Evolutionary conservation across 2,797 vertebrate species (phyloP), one percentile per base, ranked within the genome.

Genomic region (Loriculus beryllinus): DNA sequence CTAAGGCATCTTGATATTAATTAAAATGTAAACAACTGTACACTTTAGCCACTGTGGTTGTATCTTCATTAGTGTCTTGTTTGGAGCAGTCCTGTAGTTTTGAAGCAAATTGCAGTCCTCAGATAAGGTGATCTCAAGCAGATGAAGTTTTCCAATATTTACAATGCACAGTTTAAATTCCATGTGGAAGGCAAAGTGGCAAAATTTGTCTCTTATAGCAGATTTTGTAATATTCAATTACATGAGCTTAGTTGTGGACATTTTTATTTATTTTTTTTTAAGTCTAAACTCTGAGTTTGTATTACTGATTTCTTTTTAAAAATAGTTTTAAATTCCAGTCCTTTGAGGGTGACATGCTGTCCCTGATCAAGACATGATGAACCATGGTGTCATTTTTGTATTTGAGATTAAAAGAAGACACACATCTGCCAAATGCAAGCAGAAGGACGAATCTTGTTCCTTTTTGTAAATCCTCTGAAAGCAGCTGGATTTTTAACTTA

Each of bases 401-500:
- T 82, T 76, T 90, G 86, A 81, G 86, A 88, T 90, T 93, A 79
- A 82, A 95, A 75, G 79, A 87, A 71, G 63, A 42, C 16, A 37
- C 68, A 11, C 35, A 21, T 83, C 72, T 92, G 89, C 72, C 82
- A 95, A 83, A 92, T 69, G 67, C 69, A 78, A 90, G 72, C 69
- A 92, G 82, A 86, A 91, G 35, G 62, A 85, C 89, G 67, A 93
- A 63, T 84, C 63, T 76, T 92, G 93, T 94, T 95, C 59, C 90
- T 82, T 91, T 76, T 93, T 60, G 92, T 93, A 91, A 95, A 92
- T 95, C 86, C 82, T 94, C 86, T 95, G 88, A 95, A 94, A 94
- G 87, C 92, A 81, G 72, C n/a, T 94, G 92, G 91, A 81, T 91
- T 83, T 94, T 92, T 86, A 65, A 86, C 57, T 89, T 82, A 56